Evolutionary conservation across 1,140 invertebrate genomes (phyloP).

Genomic region (Hylyphantes graminicola): DNA sequence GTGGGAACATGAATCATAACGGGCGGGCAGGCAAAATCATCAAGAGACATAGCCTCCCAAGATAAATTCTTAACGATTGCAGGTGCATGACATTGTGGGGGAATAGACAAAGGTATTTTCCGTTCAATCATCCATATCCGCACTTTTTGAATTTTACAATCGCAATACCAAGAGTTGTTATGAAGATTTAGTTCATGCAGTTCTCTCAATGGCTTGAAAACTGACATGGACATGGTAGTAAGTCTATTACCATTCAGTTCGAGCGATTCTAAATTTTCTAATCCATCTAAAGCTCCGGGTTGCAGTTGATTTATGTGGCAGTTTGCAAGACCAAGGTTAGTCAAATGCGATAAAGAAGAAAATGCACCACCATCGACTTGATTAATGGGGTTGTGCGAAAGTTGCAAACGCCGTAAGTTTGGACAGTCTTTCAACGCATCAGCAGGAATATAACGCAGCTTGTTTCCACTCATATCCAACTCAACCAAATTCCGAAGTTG

Average conservation of each 20-base stretch:
- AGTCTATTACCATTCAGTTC: conserved; percentile 81
- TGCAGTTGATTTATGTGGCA: conserved; percentile 82
- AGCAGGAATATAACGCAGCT: conserved; percentile 77
- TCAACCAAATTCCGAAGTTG: conserved; percentile 73
- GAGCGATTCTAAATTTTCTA: conserved; percentile 79
- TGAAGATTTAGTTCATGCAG: conserved; percentile 80
- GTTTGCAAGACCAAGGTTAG: conserved; percentile 73
- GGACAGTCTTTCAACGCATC: conserved; percentile 77
- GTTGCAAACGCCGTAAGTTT: conserved; percentile 78
- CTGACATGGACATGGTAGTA: conserved; percentile 67
- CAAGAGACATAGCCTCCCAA: conserved; percentile 80
- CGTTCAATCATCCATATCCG: conserved; percentile 81
- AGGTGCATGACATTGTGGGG: conserved; percentile 77
- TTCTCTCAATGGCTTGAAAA: conserved; percentile 75
- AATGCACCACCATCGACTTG: conserved; percentile 78
- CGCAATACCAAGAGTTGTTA: conserved; percentile 84
- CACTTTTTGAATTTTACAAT: conserved; percentile 79
- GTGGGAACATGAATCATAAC: conserved; percentile 63
- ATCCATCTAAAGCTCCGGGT: conserved; percentile 77
- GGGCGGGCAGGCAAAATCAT: conserved; percentile 84
- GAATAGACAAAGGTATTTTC: conserved; percentile 79
- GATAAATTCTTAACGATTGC: conserved; percentile 73
- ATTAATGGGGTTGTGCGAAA: conserved; percentile 79
- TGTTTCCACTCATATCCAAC: conserved; percentile 81
- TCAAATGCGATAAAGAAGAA: conserved; percentile 74